Conservation (phyloP, 2,797 vertebrate species). For the Melanotaenia parkinsoni region DNA sequence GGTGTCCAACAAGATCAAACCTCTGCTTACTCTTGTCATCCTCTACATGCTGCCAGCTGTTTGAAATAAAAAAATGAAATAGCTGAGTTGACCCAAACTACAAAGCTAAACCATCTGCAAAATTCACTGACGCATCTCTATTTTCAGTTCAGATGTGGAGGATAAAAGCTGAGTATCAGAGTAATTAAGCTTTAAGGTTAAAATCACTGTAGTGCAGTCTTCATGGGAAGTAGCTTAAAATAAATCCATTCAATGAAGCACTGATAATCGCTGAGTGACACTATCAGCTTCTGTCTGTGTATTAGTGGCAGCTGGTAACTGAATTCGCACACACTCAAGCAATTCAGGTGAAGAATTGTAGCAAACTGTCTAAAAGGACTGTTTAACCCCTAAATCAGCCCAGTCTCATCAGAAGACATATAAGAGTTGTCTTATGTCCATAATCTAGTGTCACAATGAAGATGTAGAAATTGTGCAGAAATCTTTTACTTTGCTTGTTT, state of each 20-base stretch:
- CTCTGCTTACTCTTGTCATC: slow-evolving; percentile 1
- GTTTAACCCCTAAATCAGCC: not conserved
- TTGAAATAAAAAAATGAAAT: not conserved
- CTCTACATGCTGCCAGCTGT: slow-evolving; percentile 11
- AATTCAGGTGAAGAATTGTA: not conserved
- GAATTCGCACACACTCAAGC: not conserved
- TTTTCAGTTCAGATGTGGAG: slow-evolving; percentile 11
- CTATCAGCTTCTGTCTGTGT: not conserved
- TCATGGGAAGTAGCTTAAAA: not conserved
- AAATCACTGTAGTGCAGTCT: not conserved
- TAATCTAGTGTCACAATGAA: not conserved
- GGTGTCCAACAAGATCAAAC: not conserved
- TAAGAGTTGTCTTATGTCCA: not conserved
- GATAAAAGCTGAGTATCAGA: slow-evolving; percentile 2
- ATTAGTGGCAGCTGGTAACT: not conserved
- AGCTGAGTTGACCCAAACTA: not conserved
- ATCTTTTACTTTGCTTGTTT: too few relatives aligned
- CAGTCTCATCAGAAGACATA: not conserved
- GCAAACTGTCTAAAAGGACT: not conserved
- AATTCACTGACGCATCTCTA: not conserved
- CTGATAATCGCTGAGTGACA: not conserved
- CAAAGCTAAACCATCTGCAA: not conserved
- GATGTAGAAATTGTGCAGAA: too few relatives aligned
- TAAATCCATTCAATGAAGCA: not conserved
- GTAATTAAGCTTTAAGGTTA: slow-evolving; percentile 5